Evolutionary conservation across 2,888 invertebrate genomes (phyloP).

Genomic region (Geotrupes spiniger): DNA sequence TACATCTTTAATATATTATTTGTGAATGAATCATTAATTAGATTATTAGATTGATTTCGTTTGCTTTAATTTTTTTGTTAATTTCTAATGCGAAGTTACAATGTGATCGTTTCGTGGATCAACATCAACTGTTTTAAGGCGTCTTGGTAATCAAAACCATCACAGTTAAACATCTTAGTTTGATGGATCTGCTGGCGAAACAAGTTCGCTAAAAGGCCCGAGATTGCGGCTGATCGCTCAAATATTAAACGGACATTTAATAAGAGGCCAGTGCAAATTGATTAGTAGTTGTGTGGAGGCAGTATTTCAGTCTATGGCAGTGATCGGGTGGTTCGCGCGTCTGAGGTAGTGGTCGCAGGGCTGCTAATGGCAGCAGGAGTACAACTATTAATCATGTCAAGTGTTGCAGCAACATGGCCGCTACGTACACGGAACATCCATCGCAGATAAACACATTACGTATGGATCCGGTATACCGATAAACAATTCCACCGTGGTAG

Average conservation of each 20-base stretch:
- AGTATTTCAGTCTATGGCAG: slow-evolving; percentile 6
- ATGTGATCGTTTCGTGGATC: too few species aligned
- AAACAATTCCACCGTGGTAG: slow-evolving; percentile 49
- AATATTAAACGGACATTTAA: background rate
- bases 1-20: too few species aligned
- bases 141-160: too few species aligned
- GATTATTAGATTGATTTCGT: too few species aligned
- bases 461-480: slow-evolving; percentile 49
- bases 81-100: too few species aligned
- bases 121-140: too few species aligned
- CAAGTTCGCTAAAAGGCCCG: too few species aligned
- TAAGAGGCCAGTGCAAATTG: background rate
- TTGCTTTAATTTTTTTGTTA: too few species aligned
- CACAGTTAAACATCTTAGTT: too few species aligned
- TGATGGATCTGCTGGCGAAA: too few species aligned
- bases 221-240: too few species aligned
- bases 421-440: slow-evolving; percentile 50
- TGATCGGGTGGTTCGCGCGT: slow-evolving; percentile 18
- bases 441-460: slow-evolving; percentile 52
- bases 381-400: slow-evolving; percentile 52
- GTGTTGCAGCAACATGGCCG: slow-evolving; percentile 51
- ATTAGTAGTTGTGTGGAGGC: slow-evolving; percentile 5
- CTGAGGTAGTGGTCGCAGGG: slow-evolving; percentile 36
- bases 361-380: slow-evolving; percentile 51
- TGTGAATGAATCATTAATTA: too few species aligned